A percentile compares a stretch with the other conserved stretches of the same genome.
phyloP scores from a whole-genome alignment of 2,888 invertebrate genomes.

The Drosophila hamatofila region DNA sequence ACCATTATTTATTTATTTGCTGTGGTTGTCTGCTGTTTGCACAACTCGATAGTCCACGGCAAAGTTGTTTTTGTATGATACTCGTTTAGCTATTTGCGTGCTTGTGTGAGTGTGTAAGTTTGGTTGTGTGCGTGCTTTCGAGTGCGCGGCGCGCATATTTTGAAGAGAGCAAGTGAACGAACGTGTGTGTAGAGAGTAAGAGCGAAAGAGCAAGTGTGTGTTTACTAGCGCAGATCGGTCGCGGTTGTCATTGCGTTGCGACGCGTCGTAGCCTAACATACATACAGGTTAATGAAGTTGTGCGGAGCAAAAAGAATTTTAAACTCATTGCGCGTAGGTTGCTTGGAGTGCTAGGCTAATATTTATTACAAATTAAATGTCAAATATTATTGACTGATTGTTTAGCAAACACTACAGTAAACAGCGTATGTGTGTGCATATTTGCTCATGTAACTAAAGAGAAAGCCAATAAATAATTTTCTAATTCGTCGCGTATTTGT shows the following conservation, averaged over 20 bases:
- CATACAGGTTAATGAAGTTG: constrained; percentile 43
- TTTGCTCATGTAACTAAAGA: constrained; percentile 31
- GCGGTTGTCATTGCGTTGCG: constrained; percentile 42
- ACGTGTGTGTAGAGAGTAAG: constrained; percentile 11
- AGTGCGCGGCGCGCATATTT: constrained; percentile 6
- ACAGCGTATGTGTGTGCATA: constrained; percentile 1
- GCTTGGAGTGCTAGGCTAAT: constrained; percentile 34
- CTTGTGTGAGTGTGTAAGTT: neutral
- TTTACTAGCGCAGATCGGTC: constrained; percentile 60
- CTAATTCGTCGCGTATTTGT: constrained; percentile 34
- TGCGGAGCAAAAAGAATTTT: constrained; percentile 18
- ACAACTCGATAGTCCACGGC: constrained; percentile 17
- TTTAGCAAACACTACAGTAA: constrained; percentile 16
- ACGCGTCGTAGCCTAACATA: constrained; percentile 41
- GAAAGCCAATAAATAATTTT: constrained; percentile 51
- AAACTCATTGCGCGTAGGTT: constrained; percentile 28
- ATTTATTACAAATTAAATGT: constrained; percentile 38
- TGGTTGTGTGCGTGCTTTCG: neutral
- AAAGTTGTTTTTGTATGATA: constrained; percentile 18
- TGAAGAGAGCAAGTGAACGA: constrained; percentile 27
- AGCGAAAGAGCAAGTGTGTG: constrained; percentile 20
- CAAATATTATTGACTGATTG: constrained; percentile 30
- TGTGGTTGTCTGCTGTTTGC: neutral
- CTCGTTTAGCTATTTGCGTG: constrained; percentile 7
- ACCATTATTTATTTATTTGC: constrained; percentile 9